Base-by-base conservation (phyloP, 2,797 vertebrate species). In the Buphagus erythrorhynchus region DNA sequence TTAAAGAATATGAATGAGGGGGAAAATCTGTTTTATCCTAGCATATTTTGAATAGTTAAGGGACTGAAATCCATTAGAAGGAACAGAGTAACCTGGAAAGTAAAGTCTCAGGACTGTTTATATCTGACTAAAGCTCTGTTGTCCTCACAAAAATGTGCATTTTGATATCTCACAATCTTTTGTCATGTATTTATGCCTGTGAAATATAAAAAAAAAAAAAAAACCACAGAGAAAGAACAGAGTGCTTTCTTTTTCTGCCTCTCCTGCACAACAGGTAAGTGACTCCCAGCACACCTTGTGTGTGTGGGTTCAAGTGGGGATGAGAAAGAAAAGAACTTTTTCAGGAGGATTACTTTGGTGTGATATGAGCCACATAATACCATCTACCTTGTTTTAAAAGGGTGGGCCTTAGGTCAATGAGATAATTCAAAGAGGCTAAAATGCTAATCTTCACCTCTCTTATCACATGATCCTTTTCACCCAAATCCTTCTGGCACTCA, bases 401-500 rank as follows among this genome's bases (percentile, higher is more conserved):
- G 16, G 8, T 25, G 8, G 13, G 49, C 48, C 38, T 43, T 52
- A 26, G 22, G 26, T 67, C 33, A 73, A 0, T 25, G 55, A 68
- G n/a, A 31, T 67, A 54, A 19, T 49, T 65, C 21, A n/a, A 11
- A 52, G 38, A 59, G 11, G 4, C 14, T 55, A 36, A 80, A 88
- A 72, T 16, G 9, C 7, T 68, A 10, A 38, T 66, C 62, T 78
- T 63, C 14, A 61, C 13, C 15, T 86, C n/a, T 16, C 2, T 72
- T 55, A 54, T 33, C 29, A 38, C 3, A 52, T 9, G 19, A 62
- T 26, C 22, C 33, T 81, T 57, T 92, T 67, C 46, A 4, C 6
- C n/a, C 29, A 40, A 36, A 79, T 78, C 11, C 10, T 25, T 52
- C 10, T 81, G 43, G 14, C 0, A 0, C 25, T 62, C 0, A 0